Conservation (phyloP, 2,888 invertebrate species). For the Saturnia japonica region DNA sequence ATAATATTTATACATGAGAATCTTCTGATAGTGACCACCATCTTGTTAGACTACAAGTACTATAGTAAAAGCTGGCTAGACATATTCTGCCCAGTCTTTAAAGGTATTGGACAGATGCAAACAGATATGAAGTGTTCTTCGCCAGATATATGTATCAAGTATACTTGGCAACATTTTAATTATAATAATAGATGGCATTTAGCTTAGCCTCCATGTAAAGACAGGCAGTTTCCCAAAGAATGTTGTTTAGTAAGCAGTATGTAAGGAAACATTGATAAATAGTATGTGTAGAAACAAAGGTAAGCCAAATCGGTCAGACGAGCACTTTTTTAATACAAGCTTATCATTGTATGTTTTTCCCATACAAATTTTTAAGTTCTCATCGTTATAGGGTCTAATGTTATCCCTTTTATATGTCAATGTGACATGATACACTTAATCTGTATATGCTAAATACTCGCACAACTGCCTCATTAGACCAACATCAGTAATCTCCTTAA, state of each 20-base stretch:
- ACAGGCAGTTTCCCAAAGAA: not conserved
- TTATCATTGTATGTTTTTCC: not conserved
- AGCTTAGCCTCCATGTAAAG: not conserved
- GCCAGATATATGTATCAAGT: not conserved
- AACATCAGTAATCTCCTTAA: slow-evolving; percentile 60
- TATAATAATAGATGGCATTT: not conserved
- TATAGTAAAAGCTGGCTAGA: not conserved
- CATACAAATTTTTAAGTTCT: not conserved
- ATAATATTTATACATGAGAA: not conserved
- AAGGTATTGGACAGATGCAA: not conserved
- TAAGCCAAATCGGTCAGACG: too few species aligned
- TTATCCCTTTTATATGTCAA: not conserved
- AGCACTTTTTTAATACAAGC: not conserved
- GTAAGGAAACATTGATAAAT: not conserved
- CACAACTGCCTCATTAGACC: slow-evolving; percentile 61
- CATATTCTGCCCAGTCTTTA: not conserved
- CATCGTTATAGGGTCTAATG: not conserved
- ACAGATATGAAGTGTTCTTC: not conserved
- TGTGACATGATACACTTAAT: not conserved
- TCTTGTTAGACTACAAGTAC: not conserved
- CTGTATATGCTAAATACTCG: slow-evolving; percentile 46
- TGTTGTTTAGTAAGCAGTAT: not conserved
- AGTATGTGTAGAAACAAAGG: not conserved
- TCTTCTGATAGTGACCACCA: not conserved
- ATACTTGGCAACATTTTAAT: not conserved